These are phyloP conservation scores for Heteromyza rotundicornis DNA, from an alignment of 2,888 invertebrate species.

Conservation along the genomic window DNA sequence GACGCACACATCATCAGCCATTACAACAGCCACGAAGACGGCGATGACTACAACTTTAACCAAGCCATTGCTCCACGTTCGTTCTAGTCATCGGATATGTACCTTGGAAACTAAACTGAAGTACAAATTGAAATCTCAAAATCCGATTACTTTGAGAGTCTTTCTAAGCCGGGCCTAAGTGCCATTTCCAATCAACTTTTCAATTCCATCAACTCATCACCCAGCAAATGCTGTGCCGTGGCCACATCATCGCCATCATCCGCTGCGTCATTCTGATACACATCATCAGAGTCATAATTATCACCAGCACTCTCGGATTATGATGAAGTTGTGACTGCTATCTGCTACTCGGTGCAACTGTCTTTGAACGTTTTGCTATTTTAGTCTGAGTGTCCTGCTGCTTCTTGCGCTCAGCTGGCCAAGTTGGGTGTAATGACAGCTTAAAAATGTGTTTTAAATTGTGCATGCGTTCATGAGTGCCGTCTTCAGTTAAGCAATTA, in stretches of 20 bases:
- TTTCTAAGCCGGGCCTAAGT: slow-evolving; percentile 26
- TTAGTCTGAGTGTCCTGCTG: slow-evolving; percentile 31
- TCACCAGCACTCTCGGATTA: slow-evolving; percentile 34
- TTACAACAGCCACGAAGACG: not conserved
- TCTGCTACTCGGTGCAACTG: slow-evolving; percentile 16
- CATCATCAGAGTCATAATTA: not conserved
- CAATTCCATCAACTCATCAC: slow-evolving; percentile 9
- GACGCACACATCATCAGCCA: not conserved
- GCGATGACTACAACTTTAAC: no score
- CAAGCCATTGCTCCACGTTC: no score
- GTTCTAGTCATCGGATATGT: no score
- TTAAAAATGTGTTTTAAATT: slow-evolving; percentile 36
- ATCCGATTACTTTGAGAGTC: slow-evolving; percentile 40
- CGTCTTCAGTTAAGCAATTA: slow-evolving; percentile 18
- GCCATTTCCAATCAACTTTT: slow-evolving; percentile 35
- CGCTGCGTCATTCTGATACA: no score
- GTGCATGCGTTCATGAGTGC: not conserved
- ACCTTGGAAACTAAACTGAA: not conserved
- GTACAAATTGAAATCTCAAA: slow-evolving; percentile 34
- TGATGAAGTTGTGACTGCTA: slow-evolving; percentile 34
- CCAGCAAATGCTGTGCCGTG: no score
- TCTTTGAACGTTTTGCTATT: slow-evolving; percentile 36
- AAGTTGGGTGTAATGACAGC: slow-evolving; percentile 45
- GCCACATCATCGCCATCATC: not conserved
- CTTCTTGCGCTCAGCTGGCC: slow-evolving; percentile 27